Base-by-base conservation (phyloP, 2,888 invertebrate species). In the Azorinus chamasolen region DNA sequence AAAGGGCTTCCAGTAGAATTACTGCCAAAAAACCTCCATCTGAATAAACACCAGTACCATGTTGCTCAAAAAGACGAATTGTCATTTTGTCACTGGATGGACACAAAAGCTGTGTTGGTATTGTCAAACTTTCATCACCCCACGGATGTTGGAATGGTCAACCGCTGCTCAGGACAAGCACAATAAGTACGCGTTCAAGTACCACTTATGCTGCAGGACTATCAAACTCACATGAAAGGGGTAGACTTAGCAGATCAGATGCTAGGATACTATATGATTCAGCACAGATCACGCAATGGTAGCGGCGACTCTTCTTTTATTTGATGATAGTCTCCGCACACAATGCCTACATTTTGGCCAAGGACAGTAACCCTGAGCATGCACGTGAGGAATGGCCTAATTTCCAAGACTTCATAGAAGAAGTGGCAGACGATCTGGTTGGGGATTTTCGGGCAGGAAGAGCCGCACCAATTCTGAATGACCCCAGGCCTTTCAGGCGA, bases 81-180 rank as follows among this genome's bases (percentile, higher is more conserved):
- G 2, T 46, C 78, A 10, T 58, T 45, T n/a, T 66, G 66, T 48
- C 45, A 61, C 0, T 81, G 78, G 79, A 54, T 66, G 39, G 80
- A 81, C 51, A 72, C 69, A 1, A 81, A 78, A 25, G 27, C 72
- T 20, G 73, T 83, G 1, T 16, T 39, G 1, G 48, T 57, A 1
- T n/a, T 73, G 53, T 73, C 73, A 46, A 66, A 59, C 20, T 61
- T 55, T n/a, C 61, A 61, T 27, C 18, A 66, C 32, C 61, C 66
- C 8, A 1, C 8, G 10, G 22, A 43, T 14, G 20, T 0, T 25
- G 54, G 43, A 3, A n/a, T 39, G 4, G 39, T 39, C 6, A 50
- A 63, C 24, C 32, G 63, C 0, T 14, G 51, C 5, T 65, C 65
- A 1, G 32, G 57, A n/a, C 0, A 61, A 18, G 20, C 57, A 37